phyloP scores from a whole-genome alignment of 2,888 invertebrate genomes.

The Pharmacophagus antenor region DNA sequence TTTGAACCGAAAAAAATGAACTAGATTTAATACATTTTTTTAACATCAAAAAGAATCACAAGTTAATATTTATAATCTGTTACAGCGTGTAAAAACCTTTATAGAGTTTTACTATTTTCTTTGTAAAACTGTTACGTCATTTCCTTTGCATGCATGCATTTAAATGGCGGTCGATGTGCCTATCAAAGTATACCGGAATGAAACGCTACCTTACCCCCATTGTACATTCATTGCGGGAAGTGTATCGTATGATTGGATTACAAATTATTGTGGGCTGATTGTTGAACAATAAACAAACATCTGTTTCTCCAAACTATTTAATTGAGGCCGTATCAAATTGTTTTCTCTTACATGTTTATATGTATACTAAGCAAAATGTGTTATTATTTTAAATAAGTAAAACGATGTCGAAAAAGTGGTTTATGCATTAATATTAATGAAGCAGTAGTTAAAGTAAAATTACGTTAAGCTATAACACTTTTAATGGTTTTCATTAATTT shows the following conservation, averaged over 20 bases:
- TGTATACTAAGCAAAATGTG: too few relatives aligned
- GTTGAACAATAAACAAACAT: constrained; percentile 12
- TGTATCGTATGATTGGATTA: constrained; percentile 18
- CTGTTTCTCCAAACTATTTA: neutral
- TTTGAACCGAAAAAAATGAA: too few relatives aligned
- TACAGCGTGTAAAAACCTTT: neutral
- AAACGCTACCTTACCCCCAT: neutral
- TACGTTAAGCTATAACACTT: too few relatives aligned
- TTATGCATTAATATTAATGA: too few relatives aligned
- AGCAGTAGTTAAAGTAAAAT: too few relatives aligned
- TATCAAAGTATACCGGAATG: neutral
- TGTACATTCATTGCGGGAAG: constrained; percentile 3
- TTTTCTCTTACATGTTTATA: too few relatives aligned
- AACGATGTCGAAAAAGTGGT: neutral
- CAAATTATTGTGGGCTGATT: neutral
- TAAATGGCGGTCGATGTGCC: too few relatives aligned
- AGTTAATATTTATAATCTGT: neutral
- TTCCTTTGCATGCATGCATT: neutral
- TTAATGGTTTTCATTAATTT: too few relatives aligned
- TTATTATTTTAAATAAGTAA: neutral
- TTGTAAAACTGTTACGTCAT: neutral
- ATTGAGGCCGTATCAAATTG: neutral
- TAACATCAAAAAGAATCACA: too few relatives aligned
- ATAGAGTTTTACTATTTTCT: neutral
- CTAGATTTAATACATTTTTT: too few relatives aligned